Evolutionary conservation across 2,888 invertebrate genomes (phyloP).

Genomic region (Norana najaformis): DNA sequence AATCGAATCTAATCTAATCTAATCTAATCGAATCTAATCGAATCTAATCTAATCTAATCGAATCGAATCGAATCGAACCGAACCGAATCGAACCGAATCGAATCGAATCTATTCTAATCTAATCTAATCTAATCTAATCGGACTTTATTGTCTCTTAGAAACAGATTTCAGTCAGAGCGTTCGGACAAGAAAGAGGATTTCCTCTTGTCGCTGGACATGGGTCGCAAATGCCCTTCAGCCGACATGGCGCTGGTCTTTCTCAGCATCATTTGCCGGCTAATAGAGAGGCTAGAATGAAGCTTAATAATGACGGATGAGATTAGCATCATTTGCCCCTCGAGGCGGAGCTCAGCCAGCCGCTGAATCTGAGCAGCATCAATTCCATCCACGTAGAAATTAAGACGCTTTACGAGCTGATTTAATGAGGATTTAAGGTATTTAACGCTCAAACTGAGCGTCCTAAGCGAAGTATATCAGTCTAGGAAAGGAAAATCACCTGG

Average conservation of each 20-base stretch:
- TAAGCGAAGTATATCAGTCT: too few species aligned
- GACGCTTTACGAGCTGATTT: not conserved
- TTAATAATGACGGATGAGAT: not conserved
- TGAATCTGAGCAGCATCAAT: not conserved
- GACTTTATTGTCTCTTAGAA: too few species aligned
- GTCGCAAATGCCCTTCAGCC: not conserved
- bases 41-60: too few species aligned
- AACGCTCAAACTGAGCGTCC: not conserved
- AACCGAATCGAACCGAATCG: too few species aligned
- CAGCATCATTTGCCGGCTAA: not conserved
- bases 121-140: too few species aligned
- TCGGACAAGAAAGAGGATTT: not conserved
- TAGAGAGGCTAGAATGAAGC: not conserved
- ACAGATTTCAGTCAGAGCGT: not conserved
- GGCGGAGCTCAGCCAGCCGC: not conserved
- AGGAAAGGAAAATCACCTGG: too few species aligned
- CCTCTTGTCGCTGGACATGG: not conserved
- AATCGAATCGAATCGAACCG: too few species aligned
- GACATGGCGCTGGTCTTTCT: not conserved
- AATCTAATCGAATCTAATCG: too few species aligned
- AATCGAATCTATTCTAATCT: too few species aligned
- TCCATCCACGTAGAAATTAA: not conserved
- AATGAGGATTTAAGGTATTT: not conserved
- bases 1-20: too few species aligned
- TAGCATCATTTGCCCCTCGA: not conserved